Conservation (phyloP, 2,797 vertebrate species). For the Malacoctenus gilli region DNA sequence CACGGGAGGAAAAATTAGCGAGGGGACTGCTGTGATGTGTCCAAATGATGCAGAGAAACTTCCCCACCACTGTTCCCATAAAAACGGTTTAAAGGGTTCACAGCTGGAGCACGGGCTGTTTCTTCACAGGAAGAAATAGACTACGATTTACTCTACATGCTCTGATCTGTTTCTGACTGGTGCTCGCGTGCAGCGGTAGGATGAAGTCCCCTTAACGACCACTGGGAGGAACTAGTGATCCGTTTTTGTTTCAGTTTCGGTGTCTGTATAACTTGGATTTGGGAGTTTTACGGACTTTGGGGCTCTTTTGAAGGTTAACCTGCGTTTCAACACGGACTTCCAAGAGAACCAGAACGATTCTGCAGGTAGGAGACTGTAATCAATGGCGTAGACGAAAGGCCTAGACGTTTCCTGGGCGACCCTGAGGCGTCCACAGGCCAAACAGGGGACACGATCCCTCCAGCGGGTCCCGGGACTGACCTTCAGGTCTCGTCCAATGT, state of each 20-base stretch:
- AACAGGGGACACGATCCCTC: too few relatives aligned
- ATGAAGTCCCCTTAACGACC: slow-evolving; percentile 27
- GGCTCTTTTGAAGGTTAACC: too few relatives aligned
- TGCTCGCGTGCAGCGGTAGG: neutral
- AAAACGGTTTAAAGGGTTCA: slow-evolving; percentile 52
- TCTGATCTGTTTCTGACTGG: slow-evolving; percentile 22
- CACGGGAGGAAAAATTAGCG: slow-evolving; percentile 49
- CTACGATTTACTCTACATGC: slow-evolving; percentile 50
- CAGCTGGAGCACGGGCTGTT: slow-evolving; percentile 36
- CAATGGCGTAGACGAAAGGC: too few relatives aligned
- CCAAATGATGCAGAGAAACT: slow-evolving; percentile 70
- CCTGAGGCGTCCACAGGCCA: too few relatives aligned
- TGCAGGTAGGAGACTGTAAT: too few relatives aligned
- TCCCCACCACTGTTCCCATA: slow-evolving; percentile 58
- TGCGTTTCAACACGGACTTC: too few relatives aligned
- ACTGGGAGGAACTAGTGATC: slow-evolving; percentile 72
- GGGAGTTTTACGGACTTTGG: too few relatives aligned
- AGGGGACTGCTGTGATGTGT: slow-evolving; percentile 68
- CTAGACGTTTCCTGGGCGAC: too few relatives aligned
- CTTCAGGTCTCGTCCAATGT: neutral
- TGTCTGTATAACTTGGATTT: neutral
- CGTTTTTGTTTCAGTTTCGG: neutral
- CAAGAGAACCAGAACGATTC: too few relatives aligned
- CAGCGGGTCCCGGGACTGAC: neutral
- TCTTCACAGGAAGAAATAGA: slow-evolving; percentile 59